Evolutionary conservation across 1,140 invertebrate genomes (phyloP).

Genomic region (Papilio aristodemus): DNA sequence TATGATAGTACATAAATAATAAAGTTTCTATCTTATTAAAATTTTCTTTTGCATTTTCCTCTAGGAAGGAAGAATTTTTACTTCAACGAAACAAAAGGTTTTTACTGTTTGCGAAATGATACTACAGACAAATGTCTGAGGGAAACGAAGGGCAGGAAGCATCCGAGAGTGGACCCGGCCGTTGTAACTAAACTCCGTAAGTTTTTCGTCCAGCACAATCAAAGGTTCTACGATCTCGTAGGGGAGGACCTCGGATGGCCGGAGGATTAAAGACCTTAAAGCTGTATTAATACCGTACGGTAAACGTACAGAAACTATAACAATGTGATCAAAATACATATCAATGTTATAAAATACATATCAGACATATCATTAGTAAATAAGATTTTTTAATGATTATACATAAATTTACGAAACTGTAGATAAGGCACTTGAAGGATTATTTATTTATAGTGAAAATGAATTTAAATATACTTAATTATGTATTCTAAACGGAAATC

Average conservation of each 20-base stretch:
- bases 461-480: slow-evolving; percentile 47
- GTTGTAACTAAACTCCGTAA: slow-evolving; percentile 93
- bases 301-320: slow-evolving; percentile 37
- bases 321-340: slow-evolving; percentile 68
- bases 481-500: slow-evolving; percentile 35
- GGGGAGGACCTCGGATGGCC: slow-evolving; percentile 96
- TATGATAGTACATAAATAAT: neutral
- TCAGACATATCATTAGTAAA: slow-evolving; percentile 67
- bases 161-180: slow-evolving; percentile 91
- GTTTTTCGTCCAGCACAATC: slow-evolving; percentile 97
- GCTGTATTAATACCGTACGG: neutral
- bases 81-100: slow-evolving; percentile 98
- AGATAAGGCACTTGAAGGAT: slow-evolving; percentile 60
- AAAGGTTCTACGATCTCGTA: slow-evolving; percentile 96
- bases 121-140: slow-evolving; percentile 94
- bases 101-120: slow-evolving; percentile 95
- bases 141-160: slow-evolving; percentile 96
- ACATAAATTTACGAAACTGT: slow-evolving; percentile 69
- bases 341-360: slow-evolving; percentile 68
- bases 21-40: neutral
- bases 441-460: slow-evolving; percentile 50
- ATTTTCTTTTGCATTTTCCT: slow-evolving; percentile 20
- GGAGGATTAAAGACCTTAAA: slow-evolving; percentile 81
- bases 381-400: slow-evolving; percentile 75
- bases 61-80: slow-evolving; percentile 94